Conservation (phyloP, 2,797 vertebrate species). For the Sebastiscus albofasciatus region DNA sequence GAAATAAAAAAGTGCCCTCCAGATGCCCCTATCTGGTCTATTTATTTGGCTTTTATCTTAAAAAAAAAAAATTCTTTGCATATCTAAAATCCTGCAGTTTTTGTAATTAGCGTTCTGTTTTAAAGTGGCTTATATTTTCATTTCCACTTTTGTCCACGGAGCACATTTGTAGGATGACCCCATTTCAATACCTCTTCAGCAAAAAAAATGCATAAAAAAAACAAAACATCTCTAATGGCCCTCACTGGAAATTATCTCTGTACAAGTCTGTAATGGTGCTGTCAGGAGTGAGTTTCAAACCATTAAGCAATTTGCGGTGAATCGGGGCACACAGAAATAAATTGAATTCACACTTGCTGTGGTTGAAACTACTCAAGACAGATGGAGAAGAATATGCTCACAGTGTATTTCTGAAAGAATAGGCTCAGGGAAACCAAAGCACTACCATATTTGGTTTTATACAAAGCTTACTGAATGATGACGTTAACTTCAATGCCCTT, state of each 20-base stretch:
- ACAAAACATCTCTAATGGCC: conserved; percentile 74
- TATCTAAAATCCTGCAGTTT: background rate
- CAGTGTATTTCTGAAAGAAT: conserved; percentile 45
- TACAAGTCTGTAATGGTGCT: conserved; percentile 76
- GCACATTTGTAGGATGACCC: conserved; percentile 51
- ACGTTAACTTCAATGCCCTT: conserved; percentile 43
- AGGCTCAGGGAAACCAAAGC: conserved; percentile 21
- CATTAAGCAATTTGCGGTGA: conserved; percentile 81
- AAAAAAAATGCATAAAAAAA: conserved; percentile 61
- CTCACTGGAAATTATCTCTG: conserved; percentile 73
- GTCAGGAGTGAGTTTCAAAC: conserved; percentile 77
- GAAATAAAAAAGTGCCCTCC: background rate
- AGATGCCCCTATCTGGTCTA: background rate
- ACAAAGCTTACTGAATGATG: conserved; percentile 56
- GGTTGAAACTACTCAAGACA: conserved; percentile 61
- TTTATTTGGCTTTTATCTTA: conserved; percentile 15
- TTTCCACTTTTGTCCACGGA: conserved; percentile 46
- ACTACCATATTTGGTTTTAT: conserved; percentile 42
- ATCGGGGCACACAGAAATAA: conserved; percentile 75
- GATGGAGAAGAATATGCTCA: conserved; percentile 47
- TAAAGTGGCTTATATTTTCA: conserved; percentile 5
- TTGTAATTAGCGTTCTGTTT: background rate
- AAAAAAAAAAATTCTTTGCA: background rate
- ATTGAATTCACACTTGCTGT: conserved; percentile 70
- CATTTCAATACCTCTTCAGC: conserved; percentile 66